Base-by-base conservation (phyloP, 1,140 invertebrate species). In the Rhagoletis zephyria region DNA sequence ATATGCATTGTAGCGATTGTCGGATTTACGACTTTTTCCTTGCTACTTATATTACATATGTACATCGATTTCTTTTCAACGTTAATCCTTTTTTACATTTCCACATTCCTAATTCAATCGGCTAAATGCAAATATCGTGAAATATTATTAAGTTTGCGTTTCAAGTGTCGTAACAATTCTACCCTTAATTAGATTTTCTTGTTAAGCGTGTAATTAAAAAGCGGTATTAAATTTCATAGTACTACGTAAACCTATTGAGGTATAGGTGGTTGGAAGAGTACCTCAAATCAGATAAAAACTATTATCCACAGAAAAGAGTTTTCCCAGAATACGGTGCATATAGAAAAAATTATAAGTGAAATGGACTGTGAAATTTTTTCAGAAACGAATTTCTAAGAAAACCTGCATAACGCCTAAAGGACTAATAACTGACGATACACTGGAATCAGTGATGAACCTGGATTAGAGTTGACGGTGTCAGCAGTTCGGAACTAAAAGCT, bases 91-190 rank as follows among this genome's bases (percentile, higher is more conserved):
- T 74, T 65, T 65, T 48, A 63, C 42, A 48, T 48, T 74, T 48
- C 10, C 67, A 16, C 40, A 30, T 74, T 74, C 42, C 42, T 74
- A 74, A 74, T 45, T 74, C 1, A 74, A 45, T 74, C 67, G 40
- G 12, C 45, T 74, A 74, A 6, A 12, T 48, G 4, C 67, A 45
- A 74, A 42, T 74, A 42, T 74, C 67, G 67, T 74, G n/a, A 74
- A 74, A 74, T 74, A 74, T 74, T 74, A 74, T 74, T 74, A 74
- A 74, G 40, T 74, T 48, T 7, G 12, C 67, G 45, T 74, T 74
- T 74, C 67, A 12, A 16, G 14, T 5, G 14, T 45, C 67, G 6
- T 74, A 74, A 74, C 42, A 74, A n/a, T 74, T 42, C 12, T 42
- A 74, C 40, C 12, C 42, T 74, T 74, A 74, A 74, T 74, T 74